A percentile compares a stretch with the other conserved stretches of the same genome.
Evolutionary conservation across 2,888 invertebrate genomes (phyloP).

Genomic region (Drosophila helvetica): DNA sequence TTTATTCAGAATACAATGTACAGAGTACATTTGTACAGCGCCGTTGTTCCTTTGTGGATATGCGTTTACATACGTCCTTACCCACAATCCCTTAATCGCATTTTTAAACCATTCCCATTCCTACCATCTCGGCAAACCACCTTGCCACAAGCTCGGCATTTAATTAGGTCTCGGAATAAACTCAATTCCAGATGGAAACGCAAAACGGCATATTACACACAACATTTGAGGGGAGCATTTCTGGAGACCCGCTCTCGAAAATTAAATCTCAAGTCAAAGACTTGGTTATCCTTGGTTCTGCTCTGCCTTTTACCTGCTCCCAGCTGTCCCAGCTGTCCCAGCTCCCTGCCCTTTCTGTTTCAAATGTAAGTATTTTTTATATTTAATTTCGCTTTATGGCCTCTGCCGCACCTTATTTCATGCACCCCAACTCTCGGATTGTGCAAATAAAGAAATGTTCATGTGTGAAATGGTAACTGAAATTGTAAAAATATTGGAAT

Average conservation of each 20-base stretch:
- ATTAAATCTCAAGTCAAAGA: constrained; percentile 67
- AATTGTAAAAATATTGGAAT: constrained; percentile 43
- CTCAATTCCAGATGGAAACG: constrained; percentile 34
- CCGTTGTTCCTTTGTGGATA: constrained; percentile 12
- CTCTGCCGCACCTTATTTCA: constrained; percentile 69
- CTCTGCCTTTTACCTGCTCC: constrained; percentile 2
- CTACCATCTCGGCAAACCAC: not conserved
- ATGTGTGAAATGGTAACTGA: constrained; percentile 67
- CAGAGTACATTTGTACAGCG: constrained; percentile 2
- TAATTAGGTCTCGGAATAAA: constrained; percentile 66
- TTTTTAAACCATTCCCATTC: constrained; percentile 32
- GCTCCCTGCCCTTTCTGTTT: not conserved
- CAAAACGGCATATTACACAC: constrained; percentile 49
- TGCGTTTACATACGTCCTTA: not conserved
- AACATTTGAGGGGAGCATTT: constrained; percentile 53
- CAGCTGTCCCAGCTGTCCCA: too few species aligned
- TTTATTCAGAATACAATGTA: not conserved
- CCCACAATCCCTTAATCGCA: constrained; percentile 50
- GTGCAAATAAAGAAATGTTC: constrained; percentile 58
- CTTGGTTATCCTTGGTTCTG: constrained; percentile 26
- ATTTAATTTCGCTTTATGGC: constrained; percentile 77
- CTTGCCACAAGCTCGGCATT: constrained; percentile 45
- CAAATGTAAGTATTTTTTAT: constrained; percentile 44
- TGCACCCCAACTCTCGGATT: constrained; percentile 37
- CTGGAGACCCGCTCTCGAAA: constrained; percentile 49